phyloP scores from a whole-genome alignment of 2,888 invertebrate species.

The Mechanitis mazaeus region DNA sequence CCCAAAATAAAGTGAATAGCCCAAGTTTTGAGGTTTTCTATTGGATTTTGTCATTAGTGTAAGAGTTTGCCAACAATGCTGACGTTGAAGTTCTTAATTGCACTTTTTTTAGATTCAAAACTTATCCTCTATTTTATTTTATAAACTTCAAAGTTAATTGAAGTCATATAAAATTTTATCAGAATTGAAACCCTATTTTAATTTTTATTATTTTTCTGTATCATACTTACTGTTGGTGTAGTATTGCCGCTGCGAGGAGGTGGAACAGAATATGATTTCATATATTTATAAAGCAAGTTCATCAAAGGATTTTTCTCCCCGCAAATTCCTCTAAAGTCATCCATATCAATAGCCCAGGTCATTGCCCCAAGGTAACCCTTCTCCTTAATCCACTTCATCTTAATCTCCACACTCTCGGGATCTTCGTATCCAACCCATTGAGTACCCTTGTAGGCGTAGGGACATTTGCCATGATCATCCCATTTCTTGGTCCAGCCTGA shows the following conservation, averaged over 20 bases:
- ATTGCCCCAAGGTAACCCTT: conserved; percentile 90
- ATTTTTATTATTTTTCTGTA: too few species aligned
- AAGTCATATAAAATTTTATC: too few species aligned
- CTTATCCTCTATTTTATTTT: neutral
- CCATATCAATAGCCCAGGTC: conserved; percentile 96
- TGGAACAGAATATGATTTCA: conserved; percentile 83
- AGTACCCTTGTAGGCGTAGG: conserved; percentile 89
- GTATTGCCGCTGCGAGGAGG: conserved; percentile 78
- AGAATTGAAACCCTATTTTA: too few species aligned
- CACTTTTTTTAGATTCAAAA: conserved; percentile 5
- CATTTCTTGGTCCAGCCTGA: conserved; percentile 89
- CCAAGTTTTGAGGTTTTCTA: conserved; percentile 16
- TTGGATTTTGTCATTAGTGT: conserved; percentile 9
- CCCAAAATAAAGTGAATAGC: conserved; percentile 16
- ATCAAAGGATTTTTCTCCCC: conserved; percentile 86
- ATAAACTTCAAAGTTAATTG: too few species aligned
- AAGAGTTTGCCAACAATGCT: neutral
- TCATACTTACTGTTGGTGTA: conserved; percentile 79
- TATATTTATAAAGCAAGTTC: conserved; percentile 82
- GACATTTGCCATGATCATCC: conserved; percentile 89
- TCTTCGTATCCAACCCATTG: conserved; percentile 96
- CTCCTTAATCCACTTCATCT: conserved; percentile 91
- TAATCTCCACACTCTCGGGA: conserved; percentile 86
- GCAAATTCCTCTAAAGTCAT: conserved; percentile 90
- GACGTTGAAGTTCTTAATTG: neutral